Percentiles rank a stretch among this genome's conserved stretches.
Evolutionary conservation across 2,797 vertebrate genomes (phyloP).

Genomic region (Aeoliscus strigatus): DNA sequence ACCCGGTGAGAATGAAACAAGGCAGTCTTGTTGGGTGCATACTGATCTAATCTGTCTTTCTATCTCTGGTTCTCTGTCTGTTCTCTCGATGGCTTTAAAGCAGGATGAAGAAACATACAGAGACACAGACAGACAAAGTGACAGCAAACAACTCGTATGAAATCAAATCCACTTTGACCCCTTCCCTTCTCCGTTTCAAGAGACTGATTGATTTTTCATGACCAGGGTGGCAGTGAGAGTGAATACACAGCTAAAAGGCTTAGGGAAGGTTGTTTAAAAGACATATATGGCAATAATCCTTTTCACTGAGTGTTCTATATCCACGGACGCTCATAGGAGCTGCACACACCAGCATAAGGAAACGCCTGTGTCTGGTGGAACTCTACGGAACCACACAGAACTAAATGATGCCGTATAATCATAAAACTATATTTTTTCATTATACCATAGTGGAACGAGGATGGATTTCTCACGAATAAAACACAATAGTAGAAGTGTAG

Average conservation of each 20-base stretch:
- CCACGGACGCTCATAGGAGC: slow-evolving; percentile 13
- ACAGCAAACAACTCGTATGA: slow-evolving; percentile 20
- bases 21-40: slow-evolving; percentile 29
- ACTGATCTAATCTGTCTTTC: slow-evolving; percentile 38
- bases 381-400: too few relatives aligned
- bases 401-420: too few relatives aligned
- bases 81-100: slow-evolving; percentile 1
- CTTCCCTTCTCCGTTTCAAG: slow-evolving; percentile 10
- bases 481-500: too few relatives aligned
- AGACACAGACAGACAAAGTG: slow-evolving; percentile 7
- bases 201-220: slow-evolving; percentile 60
- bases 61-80: slow-evolving; percentile 7
- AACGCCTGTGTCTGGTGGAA: not conserved
- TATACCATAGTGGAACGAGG: too few relatives aligned
- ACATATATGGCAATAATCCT: slow-evolving; percentile 65
- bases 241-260: slow-evolving; percentile 67
- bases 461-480: too few relatives aligned
- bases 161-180: slow-evolving; percentile 32
- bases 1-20: slow-evolving; percentile 46
- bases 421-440: too few relatives aligned
- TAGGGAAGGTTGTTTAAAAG: slow-evolving; percentile 69
- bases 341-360: not conserved
- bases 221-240: slow-evolving; percentile 41
- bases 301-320: slow-evolving; percentile 35
- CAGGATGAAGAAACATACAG: slow-evolving; percentile 5